Percentiles rank a stretch among this genome's conserved stretches.
These are phyloP conservation scores for Microcebus murinus DNA, from an alignment of 2,113 vertebrate genomes.

Conservation along the genomic window DNA sequence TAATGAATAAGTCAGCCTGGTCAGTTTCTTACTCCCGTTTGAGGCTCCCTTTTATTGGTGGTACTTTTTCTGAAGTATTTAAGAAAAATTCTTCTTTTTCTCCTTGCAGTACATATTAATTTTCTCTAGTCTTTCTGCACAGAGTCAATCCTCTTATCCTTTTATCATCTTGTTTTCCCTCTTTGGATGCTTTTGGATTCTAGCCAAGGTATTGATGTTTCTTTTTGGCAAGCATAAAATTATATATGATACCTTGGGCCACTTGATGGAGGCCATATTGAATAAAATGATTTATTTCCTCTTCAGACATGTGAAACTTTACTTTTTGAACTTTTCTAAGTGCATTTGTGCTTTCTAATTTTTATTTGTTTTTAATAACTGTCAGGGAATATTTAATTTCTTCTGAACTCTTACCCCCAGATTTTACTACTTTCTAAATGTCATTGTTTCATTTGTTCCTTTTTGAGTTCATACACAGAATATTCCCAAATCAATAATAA, in stretches of 20 bases:
- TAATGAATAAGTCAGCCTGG: neutral
- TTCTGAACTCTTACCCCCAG: conserved; percentile 70
- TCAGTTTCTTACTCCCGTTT: neutral
- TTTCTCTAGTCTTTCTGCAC: conserved; percentile 63
- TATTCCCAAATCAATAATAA: conserved; percentile 68
- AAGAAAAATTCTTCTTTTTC: conserved; percentile 35
- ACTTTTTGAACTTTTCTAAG: conserved; percentile 60
- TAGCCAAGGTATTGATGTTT: conserved; percentile 70
- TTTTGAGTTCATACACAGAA: conserved; percentile 37
- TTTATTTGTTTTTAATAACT: conserved; percentile 63
- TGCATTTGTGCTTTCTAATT: conserved; percentile 58
- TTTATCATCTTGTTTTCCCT: conserved; percentile 65
- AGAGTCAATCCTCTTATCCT: conserved; percentile 45
- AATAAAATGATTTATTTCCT: conserved; percentile 72
- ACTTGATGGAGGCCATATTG: conserved; percentile 44
- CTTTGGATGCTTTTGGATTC: conserved; percentile 50
- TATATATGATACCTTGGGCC: conserved; percentile 48
- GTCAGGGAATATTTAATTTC: conserved; percentile 72
- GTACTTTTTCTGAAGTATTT: conserved; percentile 22
- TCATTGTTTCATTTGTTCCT: conserved; percentile 50
- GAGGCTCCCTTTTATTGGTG: neutral
- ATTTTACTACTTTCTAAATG: conserved; percentile 62
- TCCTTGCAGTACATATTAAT: conserved; percentile 42
- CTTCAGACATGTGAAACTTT: conserved; percentile 59
- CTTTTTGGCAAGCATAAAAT: conserved; percentile 52